Conservation (phyloP, 2,797 vertebrate species). For the Menidia menidia region DNA sequence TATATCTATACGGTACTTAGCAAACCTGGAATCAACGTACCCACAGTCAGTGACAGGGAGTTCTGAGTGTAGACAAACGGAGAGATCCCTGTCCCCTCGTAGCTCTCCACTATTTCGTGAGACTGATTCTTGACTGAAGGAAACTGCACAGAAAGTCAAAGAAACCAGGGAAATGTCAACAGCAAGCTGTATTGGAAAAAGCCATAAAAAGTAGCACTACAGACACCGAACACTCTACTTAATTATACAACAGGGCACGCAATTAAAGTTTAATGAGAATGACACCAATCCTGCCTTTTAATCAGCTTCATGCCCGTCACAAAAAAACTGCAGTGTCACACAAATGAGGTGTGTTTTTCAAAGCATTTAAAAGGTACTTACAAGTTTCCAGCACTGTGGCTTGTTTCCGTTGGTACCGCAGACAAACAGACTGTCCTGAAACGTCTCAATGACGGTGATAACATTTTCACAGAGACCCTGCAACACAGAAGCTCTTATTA, state of each 20-base stretch:
- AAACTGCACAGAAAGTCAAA: conserved; percentile 33
- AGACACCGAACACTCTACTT: conserved; percentile 3
- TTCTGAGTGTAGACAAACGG: conserved; percentile 76
- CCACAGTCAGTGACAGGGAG: conserved; percentile 75
- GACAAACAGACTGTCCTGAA: conserved; percentile 73
- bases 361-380: conserved; percentile 49
- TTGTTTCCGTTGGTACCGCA: conserved; percentile 79
- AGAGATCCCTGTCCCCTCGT: conserved; percentile 76
- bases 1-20: too few species aligned
- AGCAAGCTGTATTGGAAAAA: not conserved
- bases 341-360: not conserved
- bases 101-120: conserved; percentile 31
- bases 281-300: not conserved
- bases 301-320: not conserved
- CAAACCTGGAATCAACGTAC: conserved; percentile 61
- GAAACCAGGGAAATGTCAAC: not conserved
- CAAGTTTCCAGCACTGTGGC: conserved; percentile 81
- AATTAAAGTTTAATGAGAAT: conserved; percentile 33
- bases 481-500: conserved; percentile 28
- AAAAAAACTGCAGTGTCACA: not conserved
- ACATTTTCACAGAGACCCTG: conserved; percentile 74
- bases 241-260: not conserved
- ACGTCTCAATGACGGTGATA: conserved; percentile 79
- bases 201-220: not conserved
- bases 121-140: conserved; percentile 55